Percentiles rank a stretch among this genome's conserved stretches.
phyloP scores from a whole-genome alignment of 2,797 vertebrate genomes.

The Melanotaenia trifasciata region DNA sequence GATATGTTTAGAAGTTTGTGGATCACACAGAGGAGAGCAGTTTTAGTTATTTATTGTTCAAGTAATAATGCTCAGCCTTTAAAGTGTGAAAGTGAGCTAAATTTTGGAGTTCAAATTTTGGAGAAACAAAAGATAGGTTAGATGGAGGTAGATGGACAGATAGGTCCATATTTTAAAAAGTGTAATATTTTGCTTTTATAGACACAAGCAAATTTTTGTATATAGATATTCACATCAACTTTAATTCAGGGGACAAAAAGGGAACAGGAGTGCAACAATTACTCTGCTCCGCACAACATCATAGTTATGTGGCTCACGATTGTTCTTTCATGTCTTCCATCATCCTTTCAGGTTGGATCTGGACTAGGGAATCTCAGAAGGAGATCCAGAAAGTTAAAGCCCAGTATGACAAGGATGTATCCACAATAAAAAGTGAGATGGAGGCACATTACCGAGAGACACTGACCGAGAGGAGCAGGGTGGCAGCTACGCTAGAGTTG shows the following conservation, averaged over 20 bases:
- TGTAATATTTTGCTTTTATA: too few species aligned
- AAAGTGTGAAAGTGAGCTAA: background rate
- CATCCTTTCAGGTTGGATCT: conserved; percentile 91
- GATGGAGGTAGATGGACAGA: too few species aligned
- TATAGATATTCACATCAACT: too few species aligned
- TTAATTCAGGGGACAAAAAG: too few species aligned
- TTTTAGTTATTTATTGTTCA: background rate
- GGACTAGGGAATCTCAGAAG: conserved; percentile 93
- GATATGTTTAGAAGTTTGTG: conserved; percentile 2
- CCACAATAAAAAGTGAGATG: conserved; percentile 84
- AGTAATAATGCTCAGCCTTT: background rate
- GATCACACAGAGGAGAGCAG: background rate
- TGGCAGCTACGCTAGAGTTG: conserved; percentile 87
- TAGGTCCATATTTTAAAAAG: too few species aligned
- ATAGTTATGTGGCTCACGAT: too few species aligned
- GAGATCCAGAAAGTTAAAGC: conserved; percentile 88
- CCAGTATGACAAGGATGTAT: conserved; percentile 83
- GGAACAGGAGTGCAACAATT: background rate
- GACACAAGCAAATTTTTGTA: too few species aligned
- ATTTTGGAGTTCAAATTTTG: background rate
- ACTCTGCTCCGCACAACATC: background rate
- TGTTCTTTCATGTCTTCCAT: background rate
- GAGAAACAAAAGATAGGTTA: too few species aligned
- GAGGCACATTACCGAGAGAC: conserved; percentile 88
- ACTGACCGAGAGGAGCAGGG: conserved; percentile 86